Percentiles rank a stretch among this genome's conserved stretches.
Conservation (phyloP, 1,140 invertebrate species). For the Acromyrmex heyeri region DNA sequence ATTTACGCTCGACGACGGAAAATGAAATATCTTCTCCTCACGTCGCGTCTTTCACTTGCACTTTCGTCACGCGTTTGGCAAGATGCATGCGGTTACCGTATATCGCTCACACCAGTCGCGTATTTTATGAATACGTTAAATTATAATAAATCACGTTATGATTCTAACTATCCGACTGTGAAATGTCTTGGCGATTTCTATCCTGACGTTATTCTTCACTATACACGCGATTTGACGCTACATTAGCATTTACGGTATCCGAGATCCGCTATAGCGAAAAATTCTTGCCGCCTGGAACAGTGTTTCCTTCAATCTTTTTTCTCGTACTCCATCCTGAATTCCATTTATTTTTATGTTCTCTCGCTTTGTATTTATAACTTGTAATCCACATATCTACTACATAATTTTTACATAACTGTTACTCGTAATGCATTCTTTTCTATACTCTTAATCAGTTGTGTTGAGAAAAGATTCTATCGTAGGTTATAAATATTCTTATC, state of each 20-base stretch:
- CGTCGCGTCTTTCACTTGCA: slow-evolving; percentile 33
- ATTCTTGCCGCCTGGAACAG: background rate
- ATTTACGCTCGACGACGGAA: slow-evolving; percentile 23
- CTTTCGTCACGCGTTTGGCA: slow-evolving; percentile 19
- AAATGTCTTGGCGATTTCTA: background rate
- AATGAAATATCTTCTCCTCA: slow-evolving; percentile 21
- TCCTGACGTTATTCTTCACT: background rate
- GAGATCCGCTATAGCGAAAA: slow-evolving; percentile 24
- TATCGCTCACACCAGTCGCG: background rate
- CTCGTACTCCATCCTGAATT: background rate
- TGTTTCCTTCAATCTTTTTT: background rate
- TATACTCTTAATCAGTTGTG: background rate
- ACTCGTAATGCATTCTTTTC: background rate
- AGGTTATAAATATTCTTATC: background rate
- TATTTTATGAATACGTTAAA: background rate
- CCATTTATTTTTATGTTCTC: background rate
- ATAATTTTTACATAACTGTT: slow-evolving; percentile 1
- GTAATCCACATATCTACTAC: background rate
- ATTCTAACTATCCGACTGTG: background rate
- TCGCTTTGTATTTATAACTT: background rate
- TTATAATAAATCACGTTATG: slow-evolving; percentile 16
- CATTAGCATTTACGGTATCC: slow-evolving; percentile 11
- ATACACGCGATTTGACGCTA: background rate
- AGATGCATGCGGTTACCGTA: background rate
- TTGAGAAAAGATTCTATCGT: slow-evolving; percentile 11